Base-by-base conservation (phyloP, 2,113 vertebrate genomes). In the Aegypius monachus region DNA sequence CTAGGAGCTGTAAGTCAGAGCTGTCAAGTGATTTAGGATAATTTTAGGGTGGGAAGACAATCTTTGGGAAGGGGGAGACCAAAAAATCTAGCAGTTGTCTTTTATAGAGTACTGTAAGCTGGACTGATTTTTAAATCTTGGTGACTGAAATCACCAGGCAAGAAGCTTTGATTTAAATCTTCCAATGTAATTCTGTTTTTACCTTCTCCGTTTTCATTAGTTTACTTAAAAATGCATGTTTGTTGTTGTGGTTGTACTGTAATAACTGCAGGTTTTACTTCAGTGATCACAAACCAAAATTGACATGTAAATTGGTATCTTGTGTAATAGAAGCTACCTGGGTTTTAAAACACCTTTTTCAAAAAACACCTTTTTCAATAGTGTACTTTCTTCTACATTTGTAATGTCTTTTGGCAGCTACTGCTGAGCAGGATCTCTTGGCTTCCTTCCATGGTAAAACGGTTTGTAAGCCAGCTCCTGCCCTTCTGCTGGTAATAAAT, bases 251-350 rank as follows among this genome's bases (percentile, higher is more conserved):
- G 29, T 38, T 48, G 16, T 63, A 17, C 22, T 42, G 16, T 66
- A 31, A 7, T 36, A 79, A 73, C 47, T 61, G 19, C n/a, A 19
- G 15, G 27, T 26, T 72, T 72, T 66, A 14, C 26, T 72, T 66
- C n/a, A n/a, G 32, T 0, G 1, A 7, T 78, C 14, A 8, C 38
- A 50, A 87, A 31, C 19, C 1, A 1, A 36, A 87, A 42, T 43
- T 53, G 26, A 65, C 1, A 1, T 47, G 19, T 71, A 29, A 66
- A 10, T 55, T 59, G 15, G 2, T 77, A 12, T 53, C n/a, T 71
- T 38, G 40, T 42, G 21, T 65, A 14, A 52, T 40, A 36, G 27
- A 29, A 70, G 17, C 25, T 42, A n/a, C 16, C 10, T 42, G 47
- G 29, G 6, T 12, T 62, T 65, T 38, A 71, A 50, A 71, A 21